Evolutionary conservation across 2,113 vertebrate genomes (phyloP).

Genomic region (Dipodomys stephensi): DNA sequence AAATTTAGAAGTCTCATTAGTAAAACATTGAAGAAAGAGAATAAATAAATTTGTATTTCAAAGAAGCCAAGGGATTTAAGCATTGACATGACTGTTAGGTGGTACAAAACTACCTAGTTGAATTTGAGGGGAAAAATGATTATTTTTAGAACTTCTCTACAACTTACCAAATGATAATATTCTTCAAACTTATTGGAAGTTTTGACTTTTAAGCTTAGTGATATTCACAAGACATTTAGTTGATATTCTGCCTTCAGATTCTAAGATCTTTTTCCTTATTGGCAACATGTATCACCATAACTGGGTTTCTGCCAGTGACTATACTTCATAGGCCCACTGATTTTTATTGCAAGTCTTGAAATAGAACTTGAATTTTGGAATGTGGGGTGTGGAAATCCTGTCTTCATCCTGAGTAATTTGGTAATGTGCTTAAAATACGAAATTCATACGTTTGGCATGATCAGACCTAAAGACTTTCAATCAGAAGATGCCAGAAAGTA

Average conservation of each 20-base stretch:
- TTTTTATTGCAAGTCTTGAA: not conserved
- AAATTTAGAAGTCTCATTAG: not conserved
- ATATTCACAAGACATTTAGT: not conserved
- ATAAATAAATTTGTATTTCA: not conserved
- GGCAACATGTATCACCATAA: not conserved
- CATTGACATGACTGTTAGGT: not conserved
- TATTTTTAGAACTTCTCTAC: not conserved
- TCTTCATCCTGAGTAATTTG: not conserved
- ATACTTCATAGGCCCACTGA: not conserved
- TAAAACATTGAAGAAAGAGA: not conserved
- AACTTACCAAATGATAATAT: not conserved
- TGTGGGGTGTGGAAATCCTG: not conserved
- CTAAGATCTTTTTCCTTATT: not conserved
- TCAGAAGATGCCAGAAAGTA: not conserved
- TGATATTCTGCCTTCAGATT: not conserved
- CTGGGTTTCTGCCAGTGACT: not conserved
- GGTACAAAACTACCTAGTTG: not conserved
- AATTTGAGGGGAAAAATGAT: not conserved
- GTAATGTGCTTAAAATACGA: not conserved
- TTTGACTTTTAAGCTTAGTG: not conserved
- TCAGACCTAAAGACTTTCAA: constrained; percentile 8
- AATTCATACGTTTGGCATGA: not conserved
- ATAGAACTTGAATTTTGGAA: not conserved
- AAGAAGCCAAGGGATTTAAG: not conserved
- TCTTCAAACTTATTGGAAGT: not conserved